These are phyloP conservation scores for Grammomys surdaster DNA, from an alignment of 2,113 vertebrate species.

Conservation along the genomic window DNA sequence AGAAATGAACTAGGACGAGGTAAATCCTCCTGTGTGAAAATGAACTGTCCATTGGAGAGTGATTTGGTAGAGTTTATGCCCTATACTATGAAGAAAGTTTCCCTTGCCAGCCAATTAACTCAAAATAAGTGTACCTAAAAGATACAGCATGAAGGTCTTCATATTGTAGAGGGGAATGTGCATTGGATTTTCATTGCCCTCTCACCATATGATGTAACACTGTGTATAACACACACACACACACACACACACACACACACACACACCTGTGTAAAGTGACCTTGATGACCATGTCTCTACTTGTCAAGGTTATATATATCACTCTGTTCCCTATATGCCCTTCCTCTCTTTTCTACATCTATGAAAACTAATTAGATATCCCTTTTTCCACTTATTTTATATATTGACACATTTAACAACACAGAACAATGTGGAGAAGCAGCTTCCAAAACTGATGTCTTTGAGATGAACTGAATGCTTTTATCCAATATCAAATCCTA, in stretches of 20 bases:
- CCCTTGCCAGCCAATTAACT: not conserved
- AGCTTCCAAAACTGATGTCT: not conserved
- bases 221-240: not conserved
- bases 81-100: not conserved
- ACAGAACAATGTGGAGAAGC: not conserved
- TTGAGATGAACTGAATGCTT: not conserved
- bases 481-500: not conserved
- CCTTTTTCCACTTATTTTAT: not conserved
- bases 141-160: not conserved
- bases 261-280: not conserved
- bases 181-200: not conserved
- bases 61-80: not conserved
- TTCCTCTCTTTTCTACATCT: not conserved
- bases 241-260: not conserved
- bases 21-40: not conserved
- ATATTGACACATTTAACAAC: not conserved
- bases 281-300: not conserved
- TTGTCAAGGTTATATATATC: not conserved
- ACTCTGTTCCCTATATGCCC: not conserved
- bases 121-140: not conserved
- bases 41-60: not conserved
- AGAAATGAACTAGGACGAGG: not conserved
- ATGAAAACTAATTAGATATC: not conserved
- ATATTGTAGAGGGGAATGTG: not conserved
- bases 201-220: rapidly evolving